Conservation (phyloP, 2,113 vertebrate genomes). For the Amia ocellicauda region DNA sequence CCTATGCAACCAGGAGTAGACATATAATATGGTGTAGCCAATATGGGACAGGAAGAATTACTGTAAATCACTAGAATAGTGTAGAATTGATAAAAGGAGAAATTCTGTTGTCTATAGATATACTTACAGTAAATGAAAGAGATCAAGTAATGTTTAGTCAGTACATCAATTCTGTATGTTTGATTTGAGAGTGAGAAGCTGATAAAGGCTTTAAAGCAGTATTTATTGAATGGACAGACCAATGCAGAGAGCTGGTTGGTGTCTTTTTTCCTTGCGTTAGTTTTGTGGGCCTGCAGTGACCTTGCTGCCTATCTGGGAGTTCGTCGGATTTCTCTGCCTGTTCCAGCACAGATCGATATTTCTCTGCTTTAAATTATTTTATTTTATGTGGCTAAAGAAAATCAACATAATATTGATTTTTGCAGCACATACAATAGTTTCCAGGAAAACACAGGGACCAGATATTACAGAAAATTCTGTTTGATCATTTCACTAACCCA, state of each 20-base stretch:
- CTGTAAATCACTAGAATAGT: no score
- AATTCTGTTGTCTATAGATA: neutral
- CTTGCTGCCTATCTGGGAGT: neutral
- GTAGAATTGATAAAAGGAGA: neutral
- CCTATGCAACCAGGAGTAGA: no score
- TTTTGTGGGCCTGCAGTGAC: constrained; percentile 1
- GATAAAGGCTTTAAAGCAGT: neutral
- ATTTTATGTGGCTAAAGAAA: constrained; percentile 2
- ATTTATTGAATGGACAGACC: neutral
- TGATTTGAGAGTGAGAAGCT: neutral
- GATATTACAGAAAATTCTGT: neutral
- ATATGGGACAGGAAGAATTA: no score
- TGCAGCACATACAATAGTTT: neutral
- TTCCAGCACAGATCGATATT: neutral
- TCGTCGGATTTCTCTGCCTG: neutral
- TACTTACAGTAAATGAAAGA: no score
- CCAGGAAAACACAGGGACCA: neutral
- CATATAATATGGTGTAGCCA: no score
- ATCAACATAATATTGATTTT: constrained; percentile 10
- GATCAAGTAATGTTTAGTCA: no score
- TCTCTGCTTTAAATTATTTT: constrained; percentile 1
- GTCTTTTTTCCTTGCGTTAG: neutral
- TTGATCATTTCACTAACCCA: neutral
- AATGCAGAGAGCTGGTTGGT: neutral
- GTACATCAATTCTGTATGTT: neutral